phyloP scores from a whole-genome alignment of 2,888 invertebrate species.

The Drosophila melanosoma region DNA sequence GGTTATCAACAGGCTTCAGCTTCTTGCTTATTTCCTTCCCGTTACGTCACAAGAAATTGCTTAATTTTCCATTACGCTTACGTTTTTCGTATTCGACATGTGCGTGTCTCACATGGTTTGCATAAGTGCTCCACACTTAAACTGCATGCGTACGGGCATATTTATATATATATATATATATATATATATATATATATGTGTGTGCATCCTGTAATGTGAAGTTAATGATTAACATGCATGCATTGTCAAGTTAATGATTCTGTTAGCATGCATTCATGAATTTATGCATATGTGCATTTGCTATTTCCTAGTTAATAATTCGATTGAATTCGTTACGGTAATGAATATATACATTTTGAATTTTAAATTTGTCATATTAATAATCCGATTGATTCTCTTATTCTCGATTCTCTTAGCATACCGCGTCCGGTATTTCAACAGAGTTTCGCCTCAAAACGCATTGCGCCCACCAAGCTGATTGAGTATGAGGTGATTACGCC shows the following conservation, averaged over 20 bases:
- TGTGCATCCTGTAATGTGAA: not conserved
- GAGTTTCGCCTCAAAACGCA: slow-evolving; percentile 76
- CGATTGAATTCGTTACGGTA: not conserved
- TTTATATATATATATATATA: not conserved
- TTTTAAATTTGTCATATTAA: slow-evolving; percentile 22
- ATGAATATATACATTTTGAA: not conserved
- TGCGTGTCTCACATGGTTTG: slow-evolving; percentile 49
- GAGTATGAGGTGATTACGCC: slow-evolving; percentile 88
- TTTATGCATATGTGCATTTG: not conserved
- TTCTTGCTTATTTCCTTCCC: slow-evolving; percentile 28
- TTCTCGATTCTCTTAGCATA: slow-evolving; percentile 86
- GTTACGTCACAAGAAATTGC: slow-evolving; percentile 59
- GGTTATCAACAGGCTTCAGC: slow-evolving; percentile 69
- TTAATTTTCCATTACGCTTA: slow-evolving; percentile 57
- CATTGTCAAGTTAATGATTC: slow-evolving; percentile 24
- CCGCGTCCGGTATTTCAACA: slow-evolving; percentile 92
- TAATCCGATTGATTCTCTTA: slow-evolving; percentile 67
- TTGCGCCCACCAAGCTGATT: slow-evolving; percentile 84
- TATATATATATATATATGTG: not conserved
- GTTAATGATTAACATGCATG: not conserved
- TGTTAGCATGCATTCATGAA: not conserved
- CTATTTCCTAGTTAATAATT: not conserved
- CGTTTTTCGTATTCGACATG: slow-evolving; percentile 52
- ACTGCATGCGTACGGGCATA: not conserved
- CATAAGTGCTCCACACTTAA: slow-evolving; percentile 44